Conservation (phyloP, 2,888 invertebrate species). For the Stratiomys singularior region DNA sequence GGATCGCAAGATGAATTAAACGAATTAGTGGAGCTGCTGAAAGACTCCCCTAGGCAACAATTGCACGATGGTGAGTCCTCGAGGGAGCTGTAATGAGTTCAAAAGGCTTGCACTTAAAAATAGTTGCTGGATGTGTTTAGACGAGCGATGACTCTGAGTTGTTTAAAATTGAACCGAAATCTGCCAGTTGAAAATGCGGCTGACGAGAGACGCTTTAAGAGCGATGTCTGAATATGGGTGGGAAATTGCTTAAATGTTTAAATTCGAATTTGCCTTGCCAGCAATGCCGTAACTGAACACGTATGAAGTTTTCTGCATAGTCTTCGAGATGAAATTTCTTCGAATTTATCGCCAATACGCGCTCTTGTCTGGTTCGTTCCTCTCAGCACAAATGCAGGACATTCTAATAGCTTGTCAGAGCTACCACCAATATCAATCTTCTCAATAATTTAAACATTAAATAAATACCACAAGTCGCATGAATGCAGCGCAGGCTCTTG, state of each 20-base stretch:
- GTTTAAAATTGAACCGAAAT: constrained; percentile 5
- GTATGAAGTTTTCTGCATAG: too few relatives aligned
- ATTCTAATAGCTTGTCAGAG: background rate
- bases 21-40: constrained; percentile 30
- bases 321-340: too few relatives aligned
- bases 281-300: too few relatives aligned
- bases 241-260: background rate
- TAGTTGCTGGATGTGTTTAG: background rate
- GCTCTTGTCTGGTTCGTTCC: too few relatives aligned
- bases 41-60: constrained; percentile 4
- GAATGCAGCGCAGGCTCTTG: too few relatives aligned
- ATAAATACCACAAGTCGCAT: background rate
- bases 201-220: constrained; percentile 16
- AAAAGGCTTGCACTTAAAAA: background rate
- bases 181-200: constrained; percentile 10
- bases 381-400: too few relatives aligned
- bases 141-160: background rate
- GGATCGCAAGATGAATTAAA: constrained; percentile 36
- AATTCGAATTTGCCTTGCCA: background rate
- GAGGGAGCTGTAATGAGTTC: constrained; percentile 5
- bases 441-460: background rate
- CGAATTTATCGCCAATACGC: too few relatives aligned
- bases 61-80: background rate
- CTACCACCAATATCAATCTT: background rate
- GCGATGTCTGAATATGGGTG: background rate